Percentiles rank a stretch among this genome's conserved stretches.
These are phyloP conservation scores for Steinernema hermaphroditum DNA, from an alignment of 2,888 invertebrate genomes.

Conservation along the genomic window DNA sequence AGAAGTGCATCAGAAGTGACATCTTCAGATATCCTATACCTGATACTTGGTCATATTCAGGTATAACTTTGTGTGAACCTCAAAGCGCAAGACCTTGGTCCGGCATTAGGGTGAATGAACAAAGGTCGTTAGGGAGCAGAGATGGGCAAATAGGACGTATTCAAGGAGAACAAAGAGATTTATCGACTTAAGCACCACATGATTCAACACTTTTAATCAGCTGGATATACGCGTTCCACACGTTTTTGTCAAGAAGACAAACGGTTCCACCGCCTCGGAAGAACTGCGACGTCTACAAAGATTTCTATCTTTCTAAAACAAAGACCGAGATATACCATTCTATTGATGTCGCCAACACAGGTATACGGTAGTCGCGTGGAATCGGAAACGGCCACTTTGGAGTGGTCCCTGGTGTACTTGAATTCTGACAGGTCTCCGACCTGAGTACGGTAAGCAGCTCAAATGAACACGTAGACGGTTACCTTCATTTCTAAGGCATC, in stretches of 20 bases:
- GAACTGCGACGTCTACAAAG: slow-evolving; percentile 75
- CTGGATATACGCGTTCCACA: slow-evolving; percentile 72
- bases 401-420: slow-evolving; percentile 75
- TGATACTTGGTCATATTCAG: no score
- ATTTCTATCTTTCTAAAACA: not conserved
- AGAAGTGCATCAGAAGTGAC: no score
- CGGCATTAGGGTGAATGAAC: no score
- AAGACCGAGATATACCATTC: slow-evolving; percentile 74
- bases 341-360: slow-evolving; percentile 89
- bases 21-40: no score
- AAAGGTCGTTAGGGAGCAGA: no score
- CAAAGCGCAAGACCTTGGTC: no score
- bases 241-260: slow-evolving; percentile 75
- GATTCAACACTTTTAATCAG: slow-evolving; percentile 20
- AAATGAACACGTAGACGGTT: not conserved
- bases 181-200: no score
- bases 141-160: no score
- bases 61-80: no score
- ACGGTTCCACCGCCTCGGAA: slow-evolving; percentile 83
- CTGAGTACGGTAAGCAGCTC: not conserved
- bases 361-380: slow-evolving; percentile 73
- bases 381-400: slow-evolving; percentile 80
- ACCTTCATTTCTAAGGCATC: slow-evolving; percentile 48
- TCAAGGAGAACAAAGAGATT: no score
- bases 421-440: slow-evolving; percentile 49